Percentiles rank a stretch among this genome's conserved stretches.
Conservation (phyloP, 2,797 vertebrate species). For the Myripristis murdjan region DNA sequence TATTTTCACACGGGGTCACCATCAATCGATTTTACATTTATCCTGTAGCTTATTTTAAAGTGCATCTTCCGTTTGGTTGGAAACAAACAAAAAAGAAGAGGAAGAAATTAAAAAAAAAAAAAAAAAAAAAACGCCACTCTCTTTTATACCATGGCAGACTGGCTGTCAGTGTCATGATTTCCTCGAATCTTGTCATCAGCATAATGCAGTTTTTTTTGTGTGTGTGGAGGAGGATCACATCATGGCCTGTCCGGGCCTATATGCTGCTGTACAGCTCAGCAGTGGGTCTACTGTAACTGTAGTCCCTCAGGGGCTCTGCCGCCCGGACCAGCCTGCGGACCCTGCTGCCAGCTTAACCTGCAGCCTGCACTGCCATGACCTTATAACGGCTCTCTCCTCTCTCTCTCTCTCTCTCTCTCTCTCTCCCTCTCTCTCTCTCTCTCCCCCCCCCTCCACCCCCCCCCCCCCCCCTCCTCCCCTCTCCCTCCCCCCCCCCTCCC, state of each 20-base stretch:
- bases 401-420: background rate
- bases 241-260: conserved; percentile 23
- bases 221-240: background rate
- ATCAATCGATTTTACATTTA: too few relatives aligned
- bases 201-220: background rate
- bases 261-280: background rate
- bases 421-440: background rate
- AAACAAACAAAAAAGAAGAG: too few relatives aligned
- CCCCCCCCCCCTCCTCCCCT: too few relatives aligned
- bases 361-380: conserved; percentile 54
- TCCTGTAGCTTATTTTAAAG: background rate
- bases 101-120: background rate
- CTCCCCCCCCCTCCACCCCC: too few relatives aligned
- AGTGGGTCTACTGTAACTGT: background rate
- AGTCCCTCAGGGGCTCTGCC: conserved; percentile 14
- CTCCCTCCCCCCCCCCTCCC: too few relatives aligned
- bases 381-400: background rate
- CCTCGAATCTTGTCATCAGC: background rate
- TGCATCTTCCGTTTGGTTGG: background rate
- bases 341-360: conserved; percentile 40
- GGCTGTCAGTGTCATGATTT: conserved; percentile 17
- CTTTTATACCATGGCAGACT: background rate
- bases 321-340: background rate
- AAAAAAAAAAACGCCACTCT: too few relatives aligned
- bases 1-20: too few relatives aligned